phyloP scores from a whole-genome alignment of 2,113 vertebrate species.

The Melanerpes formicivorus region DNA sequence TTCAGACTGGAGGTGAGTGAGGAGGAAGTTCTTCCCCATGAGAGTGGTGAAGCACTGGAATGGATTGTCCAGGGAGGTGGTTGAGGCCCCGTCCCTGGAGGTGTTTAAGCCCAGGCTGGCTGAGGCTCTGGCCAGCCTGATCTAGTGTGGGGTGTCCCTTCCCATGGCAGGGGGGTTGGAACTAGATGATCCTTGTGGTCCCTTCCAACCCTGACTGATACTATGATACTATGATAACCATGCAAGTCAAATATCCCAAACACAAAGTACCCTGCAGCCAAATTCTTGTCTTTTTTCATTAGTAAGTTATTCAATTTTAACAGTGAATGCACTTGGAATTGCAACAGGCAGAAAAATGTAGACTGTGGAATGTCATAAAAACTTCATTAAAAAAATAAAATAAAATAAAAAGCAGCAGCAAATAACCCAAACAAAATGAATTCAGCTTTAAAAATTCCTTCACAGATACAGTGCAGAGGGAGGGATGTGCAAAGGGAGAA shows the following conservation, averaged over 20 bases:
- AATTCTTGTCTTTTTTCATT: conserved; percentile 43
- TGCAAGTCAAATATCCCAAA: neutral
- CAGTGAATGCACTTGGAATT: conserved; percentile 54
- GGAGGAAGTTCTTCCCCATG: no score
- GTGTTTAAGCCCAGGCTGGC: no score
- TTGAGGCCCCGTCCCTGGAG: no score
- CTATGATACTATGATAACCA: neutral
- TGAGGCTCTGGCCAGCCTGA: no score
- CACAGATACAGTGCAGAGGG: neutral
- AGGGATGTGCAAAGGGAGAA: neutral
- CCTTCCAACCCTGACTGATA: no score
- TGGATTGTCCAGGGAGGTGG: no score
- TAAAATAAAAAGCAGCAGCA: conserved; percentile 52
- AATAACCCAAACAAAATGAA: conserved; percentile 26
- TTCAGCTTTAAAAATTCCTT: neutral
- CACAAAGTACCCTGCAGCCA: neutral
- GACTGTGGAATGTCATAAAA: conserved; percentile 24
- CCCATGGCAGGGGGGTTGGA: no score
- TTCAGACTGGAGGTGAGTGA: no score
- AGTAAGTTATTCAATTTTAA: conserved; percentile 46
- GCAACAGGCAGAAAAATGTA: conserved; percentile 38
- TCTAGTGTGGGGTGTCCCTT: no score
- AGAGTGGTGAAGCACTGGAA: no score
- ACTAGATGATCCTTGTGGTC: no score
- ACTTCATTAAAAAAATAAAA: conserved; percentile 63